These are phyloP conservation scores for Hippocampus zosterae DNA, from an alignment of 2,113 vertebrate species.

Conservation along the genomic window DNA sequence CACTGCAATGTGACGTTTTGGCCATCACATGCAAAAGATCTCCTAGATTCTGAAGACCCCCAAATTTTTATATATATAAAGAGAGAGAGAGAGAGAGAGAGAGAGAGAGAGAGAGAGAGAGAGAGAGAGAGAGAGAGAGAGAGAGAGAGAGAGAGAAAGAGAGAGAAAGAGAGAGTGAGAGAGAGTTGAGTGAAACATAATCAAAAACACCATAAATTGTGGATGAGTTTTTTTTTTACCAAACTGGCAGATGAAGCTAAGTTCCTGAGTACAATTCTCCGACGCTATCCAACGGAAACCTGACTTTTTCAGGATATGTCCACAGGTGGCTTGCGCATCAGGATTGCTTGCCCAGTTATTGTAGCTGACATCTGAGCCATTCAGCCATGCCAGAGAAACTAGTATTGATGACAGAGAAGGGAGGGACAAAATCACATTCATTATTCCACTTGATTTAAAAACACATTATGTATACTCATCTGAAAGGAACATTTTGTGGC, in stretches of 20 bases:
- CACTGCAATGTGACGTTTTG: conserved; percentile 82
- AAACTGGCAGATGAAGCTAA: conserved; percentile 86
- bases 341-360: conserved; percentile 75
- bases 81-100: no score
- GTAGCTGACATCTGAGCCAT: conserved; percentile 81
- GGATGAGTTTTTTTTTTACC: conserved; percentile 64
- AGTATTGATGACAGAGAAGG: conserved; percentile 11
- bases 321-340: conserved; percentile 63
- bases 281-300: conserved; percentile 78
- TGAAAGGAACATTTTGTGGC: background rate
- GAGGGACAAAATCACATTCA: background rate
- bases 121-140: no score
- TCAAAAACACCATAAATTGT: background rate
- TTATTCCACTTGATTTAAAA: background rate
- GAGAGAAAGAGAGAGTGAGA: no score
- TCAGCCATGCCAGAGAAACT: conserved; percentile 83
- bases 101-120: background rate
- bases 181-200: background rate
- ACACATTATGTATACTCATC: background rate
- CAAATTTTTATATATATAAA: background rate
- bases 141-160: no score
- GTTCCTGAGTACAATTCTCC: conserved; percentile 79
- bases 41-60: conserved; percentile 69
- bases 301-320: conserved; percentile 74
- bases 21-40: conserved; percentile 78